Conservation (phyloP, 2,888 invertebrate species). For the Tetragonisca angustula region DNA sequence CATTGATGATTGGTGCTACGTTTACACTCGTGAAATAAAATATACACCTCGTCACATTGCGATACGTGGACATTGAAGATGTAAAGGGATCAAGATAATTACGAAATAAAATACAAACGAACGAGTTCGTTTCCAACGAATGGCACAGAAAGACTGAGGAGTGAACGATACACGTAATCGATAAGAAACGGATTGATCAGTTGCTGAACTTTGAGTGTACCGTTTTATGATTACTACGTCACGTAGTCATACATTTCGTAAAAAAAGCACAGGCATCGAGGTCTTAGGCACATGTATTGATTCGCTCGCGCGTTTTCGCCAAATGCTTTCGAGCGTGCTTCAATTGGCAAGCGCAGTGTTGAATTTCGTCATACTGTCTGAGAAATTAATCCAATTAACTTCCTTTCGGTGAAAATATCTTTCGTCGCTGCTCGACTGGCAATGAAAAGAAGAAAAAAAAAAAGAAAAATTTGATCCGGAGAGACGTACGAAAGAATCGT, state of each 20-base stretch:
- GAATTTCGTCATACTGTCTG: constrained; percentile 1
- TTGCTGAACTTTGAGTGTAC: background rate
- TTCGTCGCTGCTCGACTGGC: background rate
- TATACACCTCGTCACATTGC: background rate
- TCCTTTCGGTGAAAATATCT: background rate
- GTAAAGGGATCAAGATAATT: background rate
- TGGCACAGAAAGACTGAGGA: background rate
- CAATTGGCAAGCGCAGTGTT: constrained; percentile 24
- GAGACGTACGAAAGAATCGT: background rate
- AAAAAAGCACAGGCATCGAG: constrained; percentile 52
- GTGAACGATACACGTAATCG: background rate
- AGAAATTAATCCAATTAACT: background rate
- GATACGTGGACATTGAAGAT: background rate
- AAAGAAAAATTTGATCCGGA: too few species aligned
- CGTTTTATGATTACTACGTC: constrained; percentile 17
- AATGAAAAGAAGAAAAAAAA: too few species aligned
- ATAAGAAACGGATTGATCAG: background rate
- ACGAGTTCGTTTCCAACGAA: background rate
- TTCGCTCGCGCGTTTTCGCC: constrained; percentile 16
- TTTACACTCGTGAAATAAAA: background rate
- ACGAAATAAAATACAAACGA: background rate
- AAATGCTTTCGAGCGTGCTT: constrained; percentile 54
- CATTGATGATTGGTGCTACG: background rate
- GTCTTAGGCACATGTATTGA: constrained; percentile 54
- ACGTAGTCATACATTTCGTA: constrained; percentile 26